Evolutionary conservation across 2,113 vertebrate genomes (phyloP).

Genomic region (Synchiropus splendidus): DNA sequence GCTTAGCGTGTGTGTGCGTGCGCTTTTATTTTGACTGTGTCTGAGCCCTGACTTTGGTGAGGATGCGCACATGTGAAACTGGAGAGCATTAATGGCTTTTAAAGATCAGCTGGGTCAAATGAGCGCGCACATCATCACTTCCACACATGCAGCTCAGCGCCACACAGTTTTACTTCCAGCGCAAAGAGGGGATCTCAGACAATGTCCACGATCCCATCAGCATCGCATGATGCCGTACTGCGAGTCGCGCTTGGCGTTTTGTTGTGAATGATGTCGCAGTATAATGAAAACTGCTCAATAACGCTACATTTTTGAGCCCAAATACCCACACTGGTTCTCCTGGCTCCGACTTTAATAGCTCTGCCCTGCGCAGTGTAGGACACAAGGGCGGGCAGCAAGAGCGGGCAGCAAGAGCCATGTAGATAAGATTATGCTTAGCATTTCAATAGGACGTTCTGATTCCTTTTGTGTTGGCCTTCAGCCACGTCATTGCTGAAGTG

Average conservation of each 20-base stretch:
- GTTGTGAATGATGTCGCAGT: no score
- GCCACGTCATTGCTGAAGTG: constrained; percentile 53
- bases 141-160: no score
- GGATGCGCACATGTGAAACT: constrained; percentile 36
- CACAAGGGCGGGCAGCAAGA: constrained; percentile 46
- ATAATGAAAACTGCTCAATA: no score
- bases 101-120: constrained; percentile 58
- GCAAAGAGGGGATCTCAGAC: no score
- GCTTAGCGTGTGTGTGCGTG: background rate
- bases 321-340: constrained; percentile 12
- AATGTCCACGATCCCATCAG: no score
- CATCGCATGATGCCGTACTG: no score
- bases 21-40: constrained; percentile 3
- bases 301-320: constrained; percentile 1
- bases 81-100: constrained; percentile 52
- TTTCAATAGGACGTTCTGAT: constrained; percentile 59
- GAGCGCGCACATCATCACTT: constrained; percentile 39
- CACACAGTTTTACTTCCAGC: no score
- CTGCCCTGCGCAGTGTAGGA: constrained; percentile 60
- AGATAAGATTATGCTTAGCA: constrained; percentile 70
- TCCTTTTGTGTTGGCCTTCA: constrained; percentile 59
- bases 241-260: no score
- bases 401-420: constrained; percentile 44
- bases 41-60: constrained; percentile 8
- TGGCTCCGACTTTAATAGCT: constrained; percentile 51